Percentiles rank a stretch among this genome's conserved stretches.
Evolutionary conservation across 2,113 vertebrate genomes (phyloP).

Genomic region (Maccullochella peelii): DNA sequence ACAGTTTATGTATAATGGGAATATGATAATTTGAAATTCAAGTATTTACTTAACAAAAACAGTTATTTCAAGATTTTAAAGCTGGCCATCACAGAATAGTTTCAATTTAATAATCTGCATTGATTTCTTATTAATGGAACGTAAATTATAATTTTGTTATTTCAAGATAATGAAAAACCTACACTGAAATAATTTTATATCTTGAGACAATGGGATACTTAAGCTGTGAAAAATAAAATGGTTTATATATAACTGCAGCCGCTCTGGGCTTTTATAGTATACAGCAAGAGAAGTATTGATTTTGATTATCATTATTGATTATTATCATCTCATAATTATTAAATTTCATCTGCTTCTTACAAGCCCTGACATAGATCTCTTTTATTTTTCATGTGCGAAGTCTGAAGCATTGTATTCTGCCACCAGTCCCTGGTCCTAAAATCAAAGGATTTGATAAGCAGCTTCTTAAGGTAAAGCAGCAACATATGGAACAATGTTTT

Average conservation of each 20-base stretch:
- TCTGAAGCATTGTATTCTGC: conserved; percentile 90
- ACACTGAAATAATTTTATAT: not conserved
- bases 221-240: not conserved
- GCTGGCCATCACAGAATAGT: not conserved
- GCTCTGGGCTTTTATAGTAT: not conserved
- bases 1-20: not conserved
- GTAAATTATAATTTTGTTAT: not conserved
- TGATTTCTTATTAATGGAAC: not conserved
- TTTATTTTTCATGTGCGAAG: conserved; percentile 77
- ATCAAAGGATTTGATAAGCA: conserved; percentile 95
- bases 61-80: not conserved
- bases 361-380: conserved; percentile 1
- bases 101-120: too few relatives aligned
- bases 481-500: not conserved
- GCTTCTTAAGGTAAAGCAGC: conserved; percentile 89
- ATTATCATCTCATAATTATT: not conserved
- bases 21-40: not conserved
- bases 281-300: not conserved
- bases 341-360: conserved; percentile 23
- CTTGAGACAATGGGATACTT: not conserved
- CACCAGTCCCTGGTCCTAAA: conserved; percentile 95
- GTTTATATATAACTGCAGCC: not conserved
- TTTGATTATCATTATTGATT: not conserved
- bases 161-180: not conserved
- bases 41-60: not conserved